Evolutionary conservation across 1,140 invertebrate genomes (phyloP).

Genomic region (Pachyrhynchus sulphureomaculatus): DNA sequence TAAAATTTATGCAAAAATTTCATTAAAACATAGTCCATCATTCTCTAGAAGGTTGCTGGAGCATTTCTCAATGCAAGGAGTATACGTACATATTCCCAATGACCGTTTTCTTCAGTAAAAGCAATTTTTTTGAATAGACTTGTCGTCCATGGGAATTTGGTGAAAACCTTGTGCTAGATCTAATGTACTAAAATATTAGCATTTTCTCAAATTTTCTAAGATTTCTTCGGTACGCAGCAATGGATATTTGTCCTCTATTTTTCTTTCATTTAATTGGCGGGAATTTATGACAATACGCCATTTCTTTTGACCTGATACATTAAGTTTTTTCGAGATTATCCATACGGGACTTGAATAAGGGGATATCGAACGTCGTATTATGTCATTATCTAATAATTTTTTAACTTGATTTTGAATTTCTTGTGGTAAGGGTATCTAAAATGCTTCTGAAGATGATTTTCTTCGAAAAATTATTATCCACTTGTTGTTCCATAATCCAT

Average conservation of each 20-base stretch:
- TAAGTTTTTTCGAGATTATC: constrained; percentile 22
- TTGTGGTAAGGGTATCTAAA: constrained; percentile 13
- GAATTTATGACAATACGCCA: no score
- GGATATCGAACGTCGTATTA: constrained; percentile 17
- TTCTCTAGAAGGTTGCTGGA: no score
- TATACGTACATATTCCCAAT: no score
- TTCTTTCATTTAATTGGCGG: constrained; percentile 33
- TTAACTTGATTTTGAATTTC: constrained; percentile 23
- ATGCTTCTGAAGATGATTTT: no score
- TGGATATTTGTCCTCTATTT: constrained; percentile 29
- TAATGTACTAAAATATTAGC: no score
- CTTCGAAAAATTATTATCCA: no score
- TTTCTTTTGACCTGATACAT: constrained; percentile 17
- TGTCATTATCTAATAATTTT: no score
- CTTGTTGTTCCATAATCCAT: no score
- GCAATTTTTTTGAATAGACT: no score
- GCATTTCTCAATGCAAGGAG: constrained; percentile 48
- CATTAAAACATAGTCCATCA: constrained; percentile 37
- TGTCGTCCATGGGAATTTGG: no score
- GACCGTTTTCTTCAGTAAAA: constrained; percentile 41
- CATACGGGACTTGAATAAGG: no score
- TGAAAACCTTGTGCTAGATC: no score
- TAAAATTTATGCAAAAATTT: constrained; percentile 36
- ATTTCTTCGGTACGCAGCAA: constrained; percentile 34
- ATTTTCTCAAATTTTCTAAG: constrained; percentile 51